phyloP scores from a whole-genome alignment of 2,888 invertebrate species.

The Adela reaumurella region DNA sequence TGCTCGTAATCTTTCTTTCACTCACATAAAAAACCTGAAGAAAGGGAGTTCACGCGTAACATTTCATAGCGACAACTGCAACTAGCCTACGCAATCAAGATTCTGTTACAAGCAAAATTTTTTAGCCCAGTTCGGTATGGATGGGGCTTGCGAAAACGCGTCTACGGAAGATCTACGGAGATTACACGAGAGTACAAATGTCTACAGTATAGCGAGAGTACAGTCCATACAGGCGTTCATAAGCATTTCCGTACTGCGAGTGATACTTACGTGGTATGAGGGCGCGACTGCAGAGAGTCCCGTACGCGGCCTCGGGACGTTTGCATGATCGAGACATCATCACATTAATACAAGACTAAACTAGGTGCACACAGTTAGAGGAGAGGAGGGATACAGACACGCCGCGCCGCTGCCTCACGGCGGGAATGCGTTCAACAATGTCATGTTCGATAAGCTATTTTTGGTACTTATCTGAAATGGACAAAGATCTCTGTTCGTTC shows the following conservation, averaged over 20 bases:
- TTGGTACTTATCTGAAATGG: too few relatives aligned
- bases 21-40: too few relatives aligned
- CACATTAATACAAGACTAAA: conserved; percentile 38
- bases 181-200: not conserved
- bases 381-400: not conserved
- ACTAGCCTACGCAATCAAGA: too few relatives aligned
- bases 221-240: not conserved
- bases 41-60: too few relatives aligned
- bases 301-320: conserved; percentile 27
- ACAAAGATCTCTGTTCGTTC: too few relatives aligned
- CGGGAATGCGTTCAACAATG: too few relatives aligned
- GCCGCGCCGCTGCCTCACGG: too few relatives aligned
- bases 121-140: too few relatives aligned
- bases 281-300: not conserved
- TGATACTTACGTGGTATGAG: not conserved
- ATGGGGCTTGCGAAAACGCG: not conserved
- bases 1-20: too few relatives aligned
- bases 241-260: not conserved
- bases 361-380: not conserved
- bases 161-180: not conserved
- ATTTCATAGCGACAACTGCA: too few relatives aligned
- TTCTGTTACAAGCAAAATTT: too few relatives aligned
- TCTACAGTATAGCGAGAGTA: not conserved
- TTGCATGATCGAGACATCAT: conserved; percentile 55
- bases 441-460: too few relatives aligned